Evolutionary conservation across 2,888 invertebrate genomes (phyloP).

Genomic region (Cepaea hortensis): DNA sequence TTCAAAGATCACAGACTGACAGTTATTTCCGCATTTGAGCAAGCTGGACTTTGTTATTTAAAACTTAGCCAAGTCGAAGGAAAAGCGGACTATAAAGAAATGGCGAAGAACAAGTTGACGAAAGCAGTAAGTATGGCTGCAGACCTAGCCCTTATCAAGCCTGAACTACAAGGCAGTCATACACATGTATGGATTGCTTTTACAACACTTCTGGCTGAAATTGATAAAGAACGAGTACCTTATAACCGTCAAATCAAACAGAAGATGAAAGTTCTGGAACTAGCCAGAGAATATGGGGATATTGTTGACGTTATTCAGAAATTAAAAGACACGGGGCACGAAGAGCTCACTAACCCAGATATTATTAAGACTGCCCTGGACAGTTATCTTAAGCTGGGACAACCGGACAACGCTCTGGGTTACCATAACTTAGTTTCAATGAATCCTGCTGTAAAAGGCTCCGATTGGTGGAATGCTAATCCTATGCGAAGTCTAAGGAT

Average conservation of each 20-base stretch:
- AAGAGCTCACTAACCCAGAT: neutral
- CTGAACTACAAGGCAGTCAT: neutral
- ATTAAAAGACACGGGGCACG: neutral
- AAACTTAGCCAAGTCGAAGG: neutral
- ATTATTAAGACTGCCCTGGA: neutral
- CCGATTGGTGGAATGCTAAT: neutral
- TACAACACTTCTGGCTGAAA: neutral
- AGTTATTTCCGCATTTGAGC: constrained; percentile 17
- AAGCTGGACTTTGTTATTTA: constrained; percentile 12
- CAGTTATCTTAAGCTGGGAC: neutral
- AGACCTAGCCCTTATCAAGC: neutral
- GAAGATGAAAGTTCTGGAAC: neutral
- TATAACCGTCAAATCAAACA: neutral
- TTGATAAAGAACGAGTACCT: neutral
- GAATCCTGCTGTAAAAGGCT: neutral
- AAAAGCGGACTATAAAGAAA: neutral
- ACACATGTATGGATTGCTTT: neutral
- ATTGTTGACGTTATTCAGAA: neutral
- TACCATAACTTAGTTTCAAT: neutral
- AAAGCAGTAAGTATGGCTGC: constrained; percentile 21
- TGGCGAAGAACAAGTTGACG: neutral
- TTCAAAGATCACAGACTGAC: neutral
- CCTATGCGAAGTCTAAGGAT: neutral
- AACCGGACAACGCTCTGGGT: neutral
- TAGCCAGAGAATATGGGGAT: neutral